Percentiles rank a stretch among this genome's conserved stretches.
Evolutionary conservation across 2,888 invertebrate genomes (phyloP).

Genomic region (Aquatica leii): DNA sequence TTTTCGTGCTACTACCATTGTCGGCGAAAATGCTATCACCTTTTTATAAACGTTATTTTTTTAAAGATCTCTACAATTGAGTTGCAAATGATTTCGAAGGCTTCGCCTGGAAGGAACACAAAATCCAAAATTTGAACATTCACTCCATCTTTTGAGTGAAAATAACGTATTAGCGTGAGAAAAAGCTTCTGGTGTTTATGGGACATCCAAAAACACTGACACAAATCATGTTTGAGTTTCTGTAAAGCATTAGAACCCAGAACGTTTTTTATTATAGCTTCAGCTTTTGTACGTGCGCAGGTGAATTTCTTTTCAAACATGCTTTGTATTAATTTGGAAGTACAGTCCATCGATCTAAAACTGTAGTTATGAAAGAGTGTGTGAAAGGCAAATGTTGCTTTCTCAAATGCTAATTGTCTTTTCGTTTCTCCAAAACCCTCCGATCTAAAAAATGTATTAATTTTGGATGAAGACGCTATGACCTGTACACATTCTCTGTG

Average conservation of each 20-base stretch:
- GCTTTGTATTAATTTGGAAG: background rate
- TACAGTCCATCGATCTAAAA: background rate
- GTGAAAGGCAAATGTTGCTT: conserved; percentile 4
- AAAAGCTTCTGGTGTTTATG: conserved; percentile 41
- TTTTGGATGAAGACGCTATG: too few relatives aligned
- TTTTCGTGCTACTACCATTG: too few relatives aligned
- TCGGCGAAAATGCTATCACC: conserved; percentile 43
- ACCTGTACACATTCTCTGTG: too few relatives aligned
- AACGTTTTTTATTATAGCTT: background rate
- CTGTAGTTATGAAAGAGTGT: background rate
- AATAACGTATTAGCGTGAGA: conserved; percentile 46
- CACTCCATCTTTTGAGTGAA: conserved; percentile 40
- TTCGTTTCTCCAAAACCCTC: too few relatives aligned
- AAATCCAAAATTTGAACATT: conserved; percentile 37
- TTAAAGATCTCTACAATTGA: background rate
- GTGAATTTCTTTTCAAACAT: background rate
- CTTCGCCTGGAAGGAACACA: background rate
- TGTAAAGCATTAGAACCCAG: background rate
- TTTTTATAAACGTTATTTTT: background rate
- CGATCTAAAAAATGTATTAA: too few relatives aligned
- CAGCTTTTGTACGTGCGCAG: background rate
- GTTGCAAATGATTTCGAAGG: background rate
- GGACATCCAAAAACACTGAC: conserved; percentile 4
- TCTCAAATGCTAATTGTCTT: too few relatives aligned
- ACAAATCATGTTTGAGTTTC: background rate